A percentile compares a stretch with the other conserved stretches of the same genome.
Conservation (phyloP, 2,113 vertebrate species). For the Lontra canadensis region DNA sequence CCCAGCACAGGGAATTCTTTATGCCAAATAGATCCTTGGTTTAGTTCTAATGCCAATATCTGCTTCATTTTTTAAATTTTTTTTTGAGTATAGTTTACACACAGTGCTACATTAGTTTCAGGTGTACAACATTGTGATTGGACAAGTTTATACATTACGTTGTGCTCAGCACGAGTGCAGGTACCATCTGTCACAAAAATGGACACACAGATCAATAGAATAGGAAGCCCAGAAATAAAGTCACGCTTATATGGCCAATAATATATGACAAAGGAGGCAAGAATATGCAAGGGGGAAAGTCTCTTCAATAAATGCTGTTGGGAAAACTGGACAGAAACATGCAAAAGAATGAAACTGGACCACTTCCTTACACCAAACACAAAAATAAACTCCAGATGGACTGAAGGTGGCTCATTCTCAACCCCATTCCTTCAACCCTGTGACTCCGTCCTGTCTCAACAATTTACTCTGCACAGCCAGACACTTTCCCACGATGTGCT, state of each 20-base stretch:
- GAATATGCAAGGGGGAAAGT: not conserved
- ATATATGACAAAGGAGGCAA: not conserved
- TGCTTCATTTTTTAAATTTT: constrained; percentile 64
- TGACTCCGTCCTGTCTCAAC: not conserved
- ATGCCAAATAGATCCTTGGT: constrained; percentile 86
- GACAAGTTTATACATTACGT: not conserved
- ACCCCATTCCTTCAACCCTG: not conserved
- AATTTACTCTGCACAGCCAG: not conserved
- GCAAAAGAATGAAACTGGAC: not conserved
- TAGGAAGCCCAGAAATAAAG: not conserved
- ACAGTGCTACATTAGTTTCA: not conserved
- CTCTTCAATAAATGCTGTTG: not conserved
- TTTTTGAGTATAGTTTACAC: not conserved
- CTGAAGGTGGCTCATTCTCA: not conserved
- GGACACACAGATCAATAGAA: not conserved
- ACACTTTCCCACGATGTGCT: not conserved
- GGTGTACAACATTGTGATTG: not conserved
- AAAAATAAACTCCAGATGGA: not conserved
- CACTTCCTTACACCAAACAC: not conserved
- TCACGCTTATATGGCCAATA: not conserved
- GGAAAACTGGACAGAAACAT: not conserved
- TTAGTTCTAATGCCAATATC: constrained; percentile 83
- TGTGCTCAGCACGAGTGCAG: not conserved
- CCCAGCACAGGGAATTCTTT: constrained; percentile 82
- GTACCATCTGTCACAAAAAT: not conserved